Evolutionary conservation across 2,113 vertebrate species (phyloP).

Genomic region (Phalacrocorax aristotelis): DNA sequence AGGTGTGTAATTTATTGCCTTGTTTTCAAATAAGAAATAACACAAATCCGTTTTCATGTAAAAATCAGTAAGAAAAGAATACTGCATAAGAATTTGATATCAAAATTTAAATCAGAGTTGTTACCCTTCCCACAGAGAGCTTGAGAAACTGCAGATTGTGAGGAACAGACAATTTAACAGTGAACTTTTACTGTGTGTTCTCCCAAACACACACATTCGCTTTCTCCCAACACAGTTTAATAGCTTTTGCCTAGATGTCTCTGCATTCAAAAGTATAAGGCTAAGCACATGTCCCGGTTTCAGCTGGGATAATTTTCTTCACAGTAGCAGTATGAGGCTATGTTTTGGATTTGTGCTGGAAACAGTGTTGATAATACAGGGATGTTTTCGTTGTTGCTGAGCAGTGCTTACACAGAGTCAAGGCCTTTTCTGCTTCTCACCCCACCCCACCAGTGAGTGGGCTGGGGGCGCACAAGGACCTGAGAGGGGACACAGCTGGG

Average conservation of each 20-base stretch:
- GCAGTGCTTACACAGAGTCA: too few relatives aligned
- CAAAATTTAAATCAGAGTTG: background rate
- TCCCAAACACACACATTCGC: background rate
- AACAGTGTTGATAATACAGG: too few relatives aligned
- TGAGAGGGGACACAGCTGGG: too few relatives aligned
- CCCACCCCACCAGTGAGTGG: too few relatives aligned
- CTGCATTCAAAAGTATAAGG: background rate
- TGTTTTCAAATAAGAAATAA: background rate
- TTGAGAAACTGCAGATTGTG: background rate
- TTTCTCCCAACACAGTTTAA: background rate
- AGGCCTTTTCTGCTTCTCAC: too few relatives aligned
- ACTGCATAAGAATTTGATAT: background rate
- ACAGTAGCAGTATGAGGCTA: too few relatives aligned
- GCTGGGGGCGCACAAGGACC: too few relatives aligned
- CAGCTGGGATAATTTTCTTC: too few relatives aligned
- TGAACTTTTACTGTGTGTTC: background rate
- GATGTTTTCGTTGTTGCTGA: too few relatives aligned
- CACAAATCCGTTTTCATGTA: background rate
- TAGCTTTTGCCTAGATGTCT: background rate
- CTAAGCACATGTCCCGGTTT: background rate
- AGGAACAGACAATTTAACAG: background rate
- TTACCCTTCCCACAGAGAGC: background rate
- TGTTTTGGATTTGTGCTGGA: too few relatives aligned
- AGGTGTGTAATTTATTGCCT: background rate
- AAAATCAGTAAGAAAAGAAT: background rate